Evolutionary conservation across 1,140 invertebrate genomes (phyloP).

Genomic region (Centruroides sculpturatus): DNA sequence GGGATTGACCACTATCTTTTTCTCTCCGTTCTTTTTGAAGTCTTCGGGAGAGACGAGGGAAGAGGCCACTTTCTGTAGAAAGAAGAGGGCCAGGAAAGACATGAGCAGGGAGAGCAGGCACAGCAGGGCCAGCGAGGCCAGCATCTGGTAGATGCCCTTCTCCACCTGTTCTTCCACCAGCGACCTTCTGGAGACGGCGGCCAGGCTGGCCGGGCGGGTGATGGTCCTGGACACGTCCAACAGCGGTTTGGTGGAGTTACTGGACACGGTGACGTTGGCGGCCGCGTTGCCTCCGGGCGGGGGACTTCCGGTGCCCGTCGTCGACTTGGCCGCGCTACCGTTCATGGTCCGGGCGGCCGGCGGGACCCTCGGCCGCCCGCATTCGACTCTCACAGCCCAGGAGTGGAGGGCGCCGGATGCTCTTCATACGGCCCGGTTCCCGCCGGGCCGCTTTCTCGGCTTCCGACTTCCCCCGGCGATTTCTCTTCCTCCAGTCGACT

Average conservation of each 20-base stretch:
- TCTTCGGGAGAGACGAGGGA: neutral
- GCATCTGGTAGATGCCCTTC: constrained; percentile 36
- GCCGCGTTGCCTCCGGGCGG: neutral
- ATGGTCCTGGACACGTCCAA: constrained; percentile 11
- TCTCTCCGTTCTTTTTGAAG: neutral
- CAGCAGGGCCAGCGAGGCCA: constrained; percentile 66
- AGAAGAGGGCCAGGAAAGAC: constrained; percentile 65
- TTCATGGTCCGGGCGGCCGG: no score
- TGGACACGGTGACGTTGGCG: constrained; percentile 13
- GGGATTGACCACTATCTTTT: constrained; percentile 37
- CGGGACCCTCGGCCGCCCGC: no score
- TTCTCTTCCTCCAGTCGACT: no score
- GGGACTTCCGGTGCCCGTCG: neutral
- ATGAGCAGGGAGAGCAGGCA: constrained; percentile 67
- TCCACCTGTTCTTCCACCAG: neutral
- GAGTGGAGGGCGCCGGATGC: no score
- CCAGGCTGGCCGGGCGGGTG: constrained; percentile 4
- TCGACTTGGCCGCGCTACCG: no score
- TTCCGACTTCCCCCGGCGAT: no score
- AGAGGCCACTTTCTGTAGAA: constrained; percentile 57
- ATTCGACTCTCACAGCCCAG: no score
- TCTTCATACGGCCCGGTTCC: no score
- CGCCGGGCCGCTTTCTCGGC: no score
- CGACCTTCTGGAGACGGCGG: neutral
- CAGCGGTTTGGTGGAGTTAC: constrained; percentile 10